A percentile compares a stretch with the other conserved stretches of the same genome.
Conservation (phyloP, 2,888 invertebrate genomes). For the Trachelus iudaicus region DNA sequence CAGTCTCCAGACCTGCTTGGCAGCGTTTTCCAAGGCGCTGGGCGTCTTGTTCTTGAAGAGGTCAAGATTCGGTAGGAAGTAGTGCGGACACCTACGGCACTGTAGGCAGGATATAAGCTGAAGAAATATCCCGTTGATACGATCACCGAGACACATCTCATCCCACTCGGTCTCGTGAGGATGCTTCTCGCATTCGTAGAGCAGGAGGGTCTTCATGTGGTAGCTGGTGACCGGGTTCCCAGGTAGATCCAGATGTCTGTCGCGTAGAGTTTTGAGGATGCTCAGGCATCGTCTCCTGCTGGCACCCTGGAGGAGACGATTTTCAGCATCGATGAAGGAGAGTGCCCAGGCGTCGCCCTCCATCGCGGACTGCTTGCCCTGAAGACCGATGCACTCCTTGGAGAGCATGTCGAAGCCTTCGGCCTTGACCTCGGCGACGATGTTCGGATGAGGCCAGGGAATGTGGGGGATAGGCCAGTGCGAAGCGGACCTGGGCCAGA, state of each 20-base stretch:
- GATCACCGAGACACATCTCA: conserved; percentile 88
- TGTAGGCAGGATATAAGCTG: conserved; percentile 97
- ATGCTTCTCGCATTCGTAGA: conserved; percentile 97
- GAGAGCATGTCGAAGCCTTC: conserved; percentile 95
- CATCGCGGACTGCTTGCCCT: conserved; percentile 89
- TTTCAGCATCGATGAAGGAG: conserved; percentile 91
- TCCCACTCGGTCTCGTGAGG: conserved; percentile 95
- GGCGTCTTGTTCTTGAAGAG: conserved; percentile 93
- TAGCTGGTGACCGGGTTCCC: conserved; percentile 91
- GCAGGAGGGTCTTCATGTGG: conserved; percentile 87
- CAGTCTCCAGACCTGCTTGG: conserved; percentile 93
- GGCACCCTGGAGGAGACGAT: conserved; percentile 86
- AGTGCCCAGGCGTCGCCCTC: conserved; percentile 97
- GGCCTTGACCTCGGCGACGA: conserved; percentile 92
- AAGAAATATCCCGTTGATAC: conserved; percentile 92
- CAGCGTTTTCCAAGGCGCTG: conserved; percentile 89
- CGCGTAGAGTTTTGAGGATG: conserved; percentile 88
- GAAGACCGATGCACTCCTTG: conserved; percentile 83
- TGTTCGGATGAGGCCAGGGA: conserved; percentile 92
- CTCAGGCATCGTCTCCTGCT: conserved; percentile 88
- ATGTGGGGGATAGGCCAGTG: conserved; percentile 94
- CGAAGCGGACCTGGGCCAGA: conserved; percentile 94
- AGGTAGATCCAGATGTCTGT: conserved; percentile 88
- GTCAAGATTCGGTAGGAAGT: conserved; percentile 93
- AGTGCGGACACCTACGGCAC: conserved; percentile 93